Percentiles rank a stretch among this genome's conserved stretches.
Evolutionary conservation across 1,140 invertebrate genomes (phyloP).

Genomic region (Oryctes rhinoceros): DNA sequence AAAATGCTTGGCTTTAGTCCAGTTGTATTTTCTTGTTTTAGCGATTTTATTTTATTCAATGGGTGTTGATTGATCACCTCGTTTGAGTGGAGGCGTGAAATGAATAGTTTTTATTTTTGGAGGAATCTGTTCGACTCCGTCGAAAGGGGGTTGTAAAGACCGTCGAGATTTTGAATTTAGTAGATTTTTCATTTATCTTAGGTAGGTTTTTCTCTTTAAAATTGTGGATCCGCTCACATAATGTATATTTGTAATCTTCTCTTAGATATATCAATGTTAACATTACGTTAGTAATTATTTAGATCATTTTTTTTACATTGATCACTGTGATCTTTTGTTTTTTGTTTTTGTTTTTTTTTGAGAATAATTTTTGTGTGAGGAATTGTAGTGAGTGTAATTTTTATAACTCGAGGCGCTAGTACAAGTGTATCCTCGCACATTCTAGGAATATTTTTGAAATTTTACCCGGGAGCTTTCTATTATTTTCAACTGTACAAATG

Average conservation of each 20-base stretch:
- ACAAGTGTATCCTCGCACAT: no score
- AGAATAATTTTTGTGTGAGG: no score
- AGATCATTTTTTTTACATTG: neutral
- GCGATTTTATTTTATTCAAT: no score
- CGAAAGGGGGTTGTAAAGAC: no score
- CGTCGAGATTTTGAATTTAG: neutral
- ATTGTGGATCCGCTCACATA: neutral
- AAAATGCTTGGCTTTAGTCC: no score
- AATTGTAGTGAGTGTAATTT: no score
- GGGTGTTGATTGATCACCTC: no score
- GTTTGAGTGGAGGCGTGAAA: no score
- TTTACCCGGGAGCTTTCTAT: neutral
- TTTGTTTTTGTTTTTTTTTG: neutral
- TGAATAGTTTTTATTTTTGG: no score
- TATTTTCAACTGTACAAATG: neutral
- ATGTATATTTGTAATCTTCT: neutral
- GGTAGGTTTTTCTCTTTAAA: neutral
- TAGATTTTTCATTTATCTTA: neutral
- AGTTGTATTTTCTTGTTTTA: no score
- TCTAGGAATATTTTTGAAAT: neutral
- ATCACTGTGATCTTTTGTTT: neutral
- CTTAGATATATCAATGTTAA: neutral
- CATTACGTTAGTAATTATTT: neutral
- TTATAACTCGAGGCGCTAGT: no score
- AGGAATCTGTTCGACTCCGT: no score